Percentiles rank a stretch among this genome's conserved stretches.
These are phyloP conservation scores for Phyllopteryx taeniolatus DNA, from an alignment of 2,113 vertebrate genomes.

Conservation along the genomic window DNA sequence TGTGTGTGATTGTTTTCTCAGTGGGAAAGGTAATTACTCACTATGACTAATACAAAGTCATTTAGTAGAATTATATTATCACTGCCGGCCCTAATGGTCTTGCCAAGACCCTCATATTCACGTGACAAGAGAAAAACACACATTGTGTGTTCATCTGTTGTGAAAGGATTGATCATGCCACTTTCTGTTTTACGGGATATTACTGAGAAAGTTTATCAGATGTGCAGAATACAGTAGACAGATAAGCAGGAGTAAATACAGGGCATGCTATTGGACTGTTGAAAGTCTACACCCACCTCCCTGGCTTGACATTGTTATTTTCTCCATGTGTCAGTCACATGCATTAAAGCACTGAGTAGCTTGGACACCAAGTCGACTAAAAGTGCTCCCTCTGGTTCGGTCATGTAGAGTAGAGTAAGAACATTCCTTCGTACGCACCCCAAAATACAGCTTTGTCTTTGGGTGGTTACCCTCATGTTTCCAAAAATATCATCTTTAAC, in stretches of 20 bases:
- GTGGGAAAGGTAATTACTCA: conserved; percentile 61
- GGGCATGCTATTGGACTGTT: not conserved
- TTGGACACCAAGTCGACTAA: not conserved
- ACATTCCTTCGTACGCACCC: not conserved
- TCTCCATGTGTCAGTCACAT: not conserved
- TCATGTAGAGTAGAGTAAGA: not conserved
- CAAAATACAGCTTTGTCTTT: not conserved
- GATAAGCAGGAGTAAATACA: not conserved
- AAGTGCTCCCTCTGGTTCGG: not conserved
- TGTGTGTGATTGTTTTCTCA: conserved; percentile 59
- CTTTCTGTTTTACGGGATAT: not conserved
- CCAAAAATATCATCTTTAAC: not conserved
- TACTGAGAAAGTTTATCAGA: conserved; percentile 3
- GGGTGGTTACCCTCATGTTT: not conserved
- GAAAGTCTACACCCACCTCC: not conserved
- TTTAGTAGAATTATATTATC: conserved; percentile 47
- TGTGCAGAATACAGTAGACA: not conserved
- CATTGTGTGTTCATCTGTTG: conserved; percentile 10
- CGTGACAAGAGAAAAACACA: conserved; percentile 17
- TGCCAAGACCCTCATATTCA: conserved; percentile 23
- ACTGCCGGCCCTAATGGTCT: conserved; percentile 48
- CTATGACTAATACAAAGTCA: conserved; percentile 59
- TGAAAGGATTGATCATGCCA: conserved; percentile 8
- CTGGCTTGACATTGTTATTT: not conserved
- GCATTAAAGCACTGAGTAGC: not conserved